These are phyloP conservation scores for Papilio elwesi DNA, from an alignment of 2,888 invertebrate genomes.

Conservation along the genomic window DNA sequence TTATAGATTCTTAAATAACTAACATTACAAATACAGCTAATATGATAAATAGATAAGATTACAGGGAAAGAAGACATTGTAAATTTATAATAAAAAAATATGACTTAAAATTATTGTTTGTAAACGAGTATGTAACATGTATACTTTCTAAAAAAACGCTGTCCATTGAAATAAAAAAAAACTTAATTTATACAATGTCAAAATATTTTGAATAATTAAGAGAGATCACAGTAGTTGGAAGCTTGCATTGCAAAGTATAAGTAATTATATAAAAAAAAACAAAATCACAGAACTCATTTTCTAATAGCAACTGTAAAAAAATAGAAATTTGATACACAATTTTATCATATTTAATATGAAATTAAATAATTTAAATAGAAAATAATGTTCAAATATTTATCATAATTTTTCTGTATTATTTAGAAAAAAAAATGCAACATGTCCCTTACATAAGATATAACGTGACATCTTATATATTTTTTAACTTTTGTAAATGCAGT, in stretches of 20 bases:
- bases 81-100: constrained; percentile 24
- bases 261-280: constrained; percentile 47
- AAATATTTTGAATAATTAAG: constrained; percentile 48
- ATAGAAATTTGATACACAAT: constrained; percentile 4
- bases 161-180: constrained; percentile 39
- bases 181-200: constrained; percentile 39
- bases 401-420: background rate
- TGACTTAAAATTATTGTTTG: constrained; percentile 14
- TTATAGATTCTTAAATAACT: background rate
- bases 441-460: constrained; percentile 3
- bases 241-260: constrained; percentile 58
- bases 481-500: background rate
- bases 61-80: constrained; percentile 1
- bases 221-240: constrained; percentile 76
- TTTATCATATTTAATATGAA: constrained; percentile 24
- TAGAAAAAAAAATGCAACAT: background rate
- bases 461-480: constrained; percentile 5
- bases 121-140: constrained; percentile 29
- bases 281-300: constrained; percentile 60
- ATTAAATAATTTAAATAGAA: constrained; percentile 80
- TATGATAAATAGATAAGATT: constrained; percentile 20
- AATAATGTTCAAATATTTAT: too few relatives aligned
- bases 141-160: constrained; percentile 7
- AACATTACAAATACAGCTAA: constrained; percentile 3
- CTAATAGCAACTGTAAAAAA: constrained; percentile 47